These are phyloP conservation scores for Microctonus aethiopoides DNA, from an alignment of 2,888 invertebrate genomes.

Conservation along the genomic window DNA sequence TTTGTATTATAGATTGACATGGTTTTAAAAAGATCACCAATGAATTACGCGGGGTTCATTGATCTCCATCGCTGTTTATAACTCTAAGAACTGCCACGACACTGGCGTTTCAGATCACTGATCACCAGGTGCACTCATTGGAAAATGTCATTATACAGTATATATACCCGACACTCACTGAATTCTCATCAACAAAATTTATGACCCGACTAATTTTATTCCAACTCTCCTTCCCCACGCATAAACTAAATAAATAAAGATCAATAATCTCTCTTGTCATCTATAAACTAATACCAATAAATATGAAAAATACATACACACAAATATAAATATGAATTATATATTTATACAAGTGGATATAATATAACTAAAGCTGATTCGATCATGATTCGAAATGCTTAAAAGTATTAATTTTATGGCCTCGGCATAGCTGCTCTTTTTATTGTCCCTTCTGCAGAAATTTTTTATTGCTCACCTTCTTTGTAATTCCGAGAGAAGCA, in stretches of 20 bases:
- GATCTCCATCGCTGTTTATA: slow-evolving; percentile 33
- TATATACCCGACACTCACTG: neutral
- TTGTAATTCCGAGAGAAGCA: slow-evolving; percentile 15
- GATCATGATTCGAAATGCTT: too few species aligned
- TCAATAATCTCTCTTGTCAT: neutral
- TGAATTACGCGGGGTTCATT: slow-evolving; percentile 33
- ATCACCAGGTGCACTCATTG: slow-evolving; percentile 48
- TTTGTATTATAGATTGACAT: neutral
- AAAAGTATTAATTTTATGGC: neutral
- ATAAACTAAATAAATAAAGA: neutral
- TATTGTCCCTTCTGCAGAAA: slow-evolving; percentile 1
- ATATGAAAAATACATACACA: neutral
- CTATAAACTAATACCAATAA: neutral
- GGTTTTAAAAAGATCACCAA: slow-evolving; percentile 8
- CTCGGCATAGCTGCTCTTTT: neutral
- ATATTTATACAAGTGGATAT: too few species aligned
- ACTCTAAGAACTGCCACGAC: slow-evolving; percentile 28
- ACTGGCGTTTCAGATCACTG: slow-evolving; percentile 22
- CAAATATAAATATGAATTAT: neutral
- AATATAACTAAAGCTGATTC: too few species aligned
- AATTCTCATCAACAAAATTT: slow-evolving; percentile 33
- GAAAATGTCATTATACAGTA: slow-evolving; percentile 56
- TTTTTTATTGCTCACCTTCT: slow-evolving; percentile 1
- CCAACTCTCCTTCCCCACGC: slow-evolving; percentile 21
- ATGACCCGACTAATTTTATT: slow-evolving; percentile 53